Base-by-base conservation (phyloP, 2,888 invertebrate genomes). In the Polylopha cassiicola region DNA sequence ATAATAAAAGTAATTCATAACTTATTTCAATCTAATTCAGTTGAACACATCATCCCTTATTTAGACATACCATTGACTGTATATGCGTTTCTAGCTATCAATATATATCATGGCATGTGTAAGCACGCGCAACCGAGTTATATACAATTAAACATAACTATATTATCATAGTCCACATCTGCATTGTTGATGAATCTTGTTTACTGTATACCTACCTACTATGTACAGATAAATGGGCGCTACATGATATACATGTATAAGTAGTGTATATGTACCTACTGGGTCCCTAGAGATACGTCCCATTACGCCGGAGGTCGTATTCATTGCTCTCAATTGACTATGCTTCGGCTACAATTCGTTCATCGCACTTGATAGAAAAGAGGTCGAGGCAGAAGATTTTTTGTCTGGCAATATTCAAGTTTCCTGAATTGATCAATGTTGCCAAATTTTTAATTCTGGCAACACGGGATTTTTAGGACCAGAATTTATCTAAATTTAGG, bases 291-390 rank as follows among this genome's bases (percentile, higher is more conserved):
- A 29, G 44, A 43, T 29, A 32, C 31, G 34, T 46, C 39, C 41
- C 32, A 50, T 46, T 47, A 42, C 37, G 18, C 27, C 36, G 34
- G 75, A 78, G 80, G 78, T 77, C 77, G 61, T 65, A 74, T 76
- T 63, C 70, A 79, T 79, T 77, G 74, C 52, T 59, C 59, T 52
- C 78, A 79, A 79, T 79, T 79, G 73, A 63, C 54, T 52, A 55
- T 50, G 53, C 59, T 52, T 58, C 53, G 55, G 59, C 59, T 62
- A 55, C 59, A 55, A 63, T 61, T 60, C 51, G 54, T 56, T 63
- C 60, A 50, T 56, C 49, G 50, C 54, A 44, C 48, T 53, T 50
- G 47, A n/a, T 26, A 47, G 34, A 29, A 32, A 23, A 34, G 13
- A 37, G 32, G 36, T 26, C 37, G 24, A 17, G 18, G n/a, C 33